phyloP scores from a whole-genome alignment of 2,797 vertebrate species.

The Taenioides sp. region DNA sequence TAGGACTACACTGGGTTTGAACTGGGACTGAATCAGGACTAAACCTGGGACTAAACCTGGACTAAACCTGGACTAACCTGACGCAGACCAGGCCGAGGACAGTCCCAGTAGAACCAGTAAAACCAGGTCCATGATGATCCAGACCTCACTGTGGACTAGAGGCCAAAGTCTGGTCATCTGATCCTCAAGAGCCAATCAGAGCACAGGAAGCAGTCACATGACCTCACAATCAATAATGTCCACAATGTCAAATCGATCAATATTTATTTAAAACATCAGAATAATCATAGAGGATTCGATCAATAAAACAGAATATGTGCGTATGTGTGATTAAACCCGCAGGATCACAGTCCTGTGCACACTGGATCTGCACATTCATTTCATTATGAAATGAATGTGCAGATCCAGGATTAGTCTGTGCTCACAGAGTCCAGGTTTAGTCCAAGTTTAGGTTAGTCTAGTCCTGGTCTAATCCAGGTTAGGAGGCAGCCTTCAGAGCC shows the following conservation, averaged over 20 bases:
- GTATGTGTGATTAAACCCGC: no score
- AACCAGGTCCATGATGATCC: constrained; percentile 1
- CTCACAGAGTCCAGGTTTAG: background rate
- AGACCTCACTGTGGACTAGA: background rate
- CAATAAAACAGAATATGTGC: no score
- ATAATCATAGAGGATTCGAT: background rate
- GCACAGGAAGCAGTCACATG: background rate
- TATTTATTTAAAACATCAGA: background rate
- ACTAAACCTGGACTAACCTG: background rate
- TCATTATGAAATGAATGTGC: no score
- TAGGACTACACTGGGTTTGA: background rate
- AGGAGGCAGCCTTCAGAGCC: constrained; percentile 16
- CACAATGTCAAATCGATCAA: background rate
- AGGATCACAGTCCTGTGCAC: no score
- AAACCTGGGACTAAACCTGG: background rate
- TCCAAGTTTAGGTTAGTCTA: background rate
- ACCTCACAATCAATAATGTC: constrained; percentile 4
- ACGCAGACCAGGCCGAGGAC: background rate
- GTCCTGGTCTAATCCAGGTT: background rate
- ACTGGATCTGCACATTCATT: no score
- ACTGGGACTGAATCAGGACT: no score
- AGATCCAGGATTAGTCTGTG: background rate
- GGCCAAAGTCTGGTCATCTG: constrained; percentile 9
- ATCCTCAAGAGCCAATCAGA: constrained; percentile 2
- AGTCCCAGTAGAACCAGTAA: constrained; percentile 12